Percentiles rank a stretch among this genome's conserved stretches.
Evolutionary conservation across 2,113 vertebrate genomes (phyloP).

Genomic region (Trogon melanurus): DNA sequence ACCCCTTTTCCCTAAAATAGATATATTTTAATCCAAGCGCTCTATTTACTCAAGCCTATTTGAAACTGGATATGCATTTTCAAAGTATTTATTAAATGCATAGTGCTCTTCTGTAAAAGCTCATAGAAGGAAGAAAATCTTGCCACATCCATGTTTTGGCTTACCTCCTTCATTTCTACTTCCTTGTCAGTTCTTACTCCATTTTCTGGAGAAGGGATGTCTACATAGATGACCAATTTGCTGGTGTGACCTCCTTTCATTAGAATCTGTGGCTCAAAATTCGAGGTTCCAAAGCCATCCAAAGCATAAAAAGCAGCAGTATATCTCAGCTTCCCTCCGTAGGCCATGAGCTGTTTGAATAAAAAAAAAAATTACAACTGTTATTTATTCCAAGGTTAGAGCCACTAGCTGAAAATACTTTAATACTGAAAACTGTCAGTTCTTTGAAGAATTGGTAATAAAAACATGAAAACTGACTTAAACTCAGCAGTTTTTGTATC

Average conservation of each 20-base stretch:
- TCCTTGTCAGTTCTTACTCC: conserved; percentile 75
- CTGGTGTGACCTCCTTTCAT: conserved; percentile 85
- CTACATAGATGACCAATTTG: conserved; percentile 86
- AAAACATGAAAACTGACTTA: not conserved
- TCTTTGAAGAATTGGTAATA: not conserved
- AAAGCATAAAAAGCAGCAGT: conserved; percentile 83
- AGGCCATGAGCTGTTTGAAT: conserved; percentile 83
- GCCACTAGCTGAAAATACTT: not conserved
- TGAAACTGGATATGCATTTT: not conserved
- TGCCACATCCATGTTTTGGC: not conserved
- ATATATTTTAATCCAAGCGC: not conserved
- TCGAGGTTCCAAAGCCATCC: conserved; percentile 80
- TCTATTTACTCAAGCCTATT: not conserved
- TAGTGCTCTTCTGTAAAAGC: not conserved
- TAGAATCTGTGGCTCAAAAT: conserved; percentile 92
- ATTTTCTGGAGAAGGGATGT: conserved; percentile 80
- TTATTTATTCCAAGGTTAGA: not conserved
- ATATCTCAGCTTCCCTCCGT: conserved; percentile 88
- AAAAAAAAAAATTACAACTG: conserved; percentile 14
- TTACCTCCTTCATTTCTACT: conserved; percentile 90
- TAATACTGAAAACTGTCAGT: not conserved
- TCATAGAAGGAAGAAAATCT: not conserved
- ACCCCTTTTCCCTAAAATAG: not conserved
- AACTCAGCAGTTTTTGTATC: not conserved
- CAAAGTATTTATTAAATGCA: not conserved